phyloP scores from a whole-genome alignment of 2,113 vertebrate genomes.

The Aspiorhynchus laticeps region DNA sequence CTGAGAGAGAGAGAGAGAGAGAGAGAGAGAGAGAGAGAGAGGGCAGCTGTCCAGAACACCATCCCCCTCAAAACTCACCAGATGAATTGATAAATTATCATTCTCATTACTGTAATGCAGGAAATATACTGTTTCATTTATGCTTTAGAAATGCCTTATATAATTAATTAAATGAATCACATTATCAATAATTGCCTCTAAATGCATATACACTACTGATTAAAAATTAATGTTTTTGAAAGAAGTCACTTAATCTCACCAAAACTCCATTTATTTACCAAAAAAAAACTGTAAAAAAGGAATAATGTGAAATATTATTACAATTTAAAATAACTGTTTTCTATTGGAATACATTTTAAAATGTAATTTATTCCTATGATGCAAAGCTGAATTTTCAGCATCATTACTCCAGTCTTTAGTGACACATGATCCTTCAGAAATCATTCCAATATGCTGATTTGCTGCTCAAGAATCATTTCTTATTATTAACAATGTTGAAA shows the following conservation, averaged over 20 bases:
- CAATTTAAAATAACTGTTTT: neutral
- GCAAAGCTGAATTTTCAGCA: neutral
- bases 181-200: neutral
- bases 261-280: neutral
- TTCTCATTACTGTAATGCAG: constrained; percentile 10
- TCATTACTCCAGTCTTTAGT: neutral
- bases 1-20: constrained; percentile 37
- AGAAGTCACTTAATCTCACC: neutral
- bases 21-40: constrained; percentile 32
- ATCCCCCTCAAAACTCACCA: neutral
- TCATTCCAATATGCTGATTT: neutral
- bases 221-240: neutral
- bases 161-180: neutral
- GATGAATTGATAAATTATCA: neutral
- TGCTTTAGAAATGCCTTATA: no score
- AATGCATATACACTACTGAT: neutral
- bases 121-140: neutral
- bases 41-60: constrained; percentile 36
- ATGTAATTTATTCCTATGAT: neutral
- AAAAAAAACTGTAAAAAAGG: neutral
- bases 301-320: neutral
- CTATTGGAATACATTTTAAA: no score
- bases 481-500: neutral
- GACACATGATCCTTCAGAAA: neutral
- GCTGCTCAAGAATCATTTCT: neutral